Evolutionary conservation across 2,888 invertebrate genomes (phyloP), one percentile per base, ranked within the genome.

Genomic region (Cheilosia urbana): DNA sequence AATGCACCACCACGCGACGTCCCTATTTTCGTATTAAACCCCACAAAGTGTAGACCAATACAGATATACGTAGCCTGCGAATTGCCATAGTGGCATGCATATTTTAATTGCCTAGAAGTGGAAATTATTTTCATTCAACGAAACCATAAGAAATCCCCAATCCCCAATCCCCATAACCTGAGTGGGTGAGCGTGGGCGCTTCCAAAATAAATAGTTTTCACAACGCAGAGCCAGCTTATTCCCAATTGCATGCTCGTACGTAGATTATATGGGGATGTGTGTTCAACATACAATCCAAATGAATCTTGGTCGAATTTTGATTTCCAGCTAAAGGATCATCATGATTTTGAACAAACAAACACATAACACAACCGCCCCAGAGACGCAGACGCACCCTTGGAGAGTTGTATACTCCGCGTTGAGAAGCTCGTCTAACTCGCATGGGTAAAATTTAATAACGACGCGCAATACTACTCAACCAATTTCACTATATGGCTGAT

Each of bases 391-490:
- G 57, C 57, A 58, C 65, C 47, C 37, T 34, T 49, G 47, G 55
- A 21, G 57, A 49, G 34, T 66, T 34, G 73, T 62, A 42, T 24
- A 37, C 21, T 13, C 51, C 11, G 37, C 57, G 34, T 24, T 9
- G 17, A 19, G 53, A 15, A 68, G 40, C 34, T 24, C 27, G 7
- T 62, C 17, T 21, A 37, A 58, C 40, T 49, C 40, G 13, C 53
- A 55, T 30, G 63, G 77, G 69, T 69, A 78, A 49, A 71, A 78
- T 78, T 69, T 71, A 69, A 78, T 78, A 78, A 78, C 47, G 68
- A 62, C 62, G 77, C 51, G 55, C 60, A 66, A 66, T 63, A 57
- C 62, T 57, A 13, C 62, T 47, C 62, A 53, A 45, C 60, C 68
- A 68, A 51, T 57, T 30, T 51, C 34, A 45, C 65, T 65, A 47